phyloP scores from a whole-genome alignment of 2,113 vertebrate species.

The Bothrops jararaca region DNA sequence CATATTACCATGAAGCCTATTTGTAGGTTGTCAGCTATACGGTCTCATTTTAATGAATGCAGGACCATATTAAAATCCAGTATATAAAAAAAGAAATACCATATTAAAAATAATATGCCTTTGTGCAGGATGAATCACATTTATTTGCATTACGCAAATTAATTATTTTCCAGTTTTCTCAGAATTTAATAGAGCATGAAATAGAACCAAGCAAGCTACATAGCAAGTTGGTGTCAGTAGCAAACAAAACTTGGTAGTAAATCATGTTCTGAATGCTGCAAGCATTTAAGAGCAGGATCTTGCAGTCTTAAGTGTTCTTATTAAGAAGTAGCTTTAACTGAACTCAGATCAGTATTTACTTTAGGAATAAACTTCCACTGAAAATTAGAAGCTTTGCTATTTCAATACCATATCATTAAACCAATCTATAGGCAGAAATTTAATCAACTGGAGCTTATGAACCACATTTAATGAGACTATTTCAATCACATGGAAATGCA shows the following conservation, averaged over 20 bases:
- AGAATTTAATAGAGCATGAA: constrained; percentile 28
- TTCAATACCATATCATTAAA: background rate
- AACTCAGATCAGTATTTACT: background rate
- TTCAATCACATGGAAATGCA: background rate
- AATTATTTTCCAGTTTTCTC: constrained; percentile 51
- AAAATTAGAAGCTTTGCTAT: background rate
- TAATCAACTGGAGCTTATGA: background rate
- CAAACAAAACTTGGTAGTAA: constrained; percentile 45
- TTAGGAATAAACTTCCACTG: background rate
- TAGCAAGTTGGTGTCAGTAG: constrained; percentile 31
- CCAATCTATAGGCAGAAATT: background rate
- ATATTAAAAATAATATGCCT: constrained; percentile 20
- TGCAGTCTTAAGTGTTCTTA: background rate
- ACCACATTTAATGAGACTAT: background rate
- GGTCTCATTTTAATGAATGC: background rate
- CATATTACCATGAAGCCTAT: rapidly evolving
- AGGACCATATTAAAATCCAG: background rate
- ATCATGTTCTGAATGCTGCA: constrained; percentile 34
- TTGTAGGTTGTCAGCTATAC: background rate
- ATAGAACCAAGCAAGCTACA: constrained; percentile 1
- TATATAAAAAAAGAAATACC: constrained; percentile 9
- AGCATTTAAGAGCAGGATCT: constrained; percentile 40
- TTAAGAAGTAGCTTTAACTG: background rate
- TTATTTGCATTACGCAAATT: constrained; percentile 37
- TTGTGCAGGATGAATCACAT: constrained; percentile 40